These are phyloP conservation scores for Linepithema humile DNA, from an alignment of 1,140 invertebrate species.

Conservation along the genomic window DNA sequence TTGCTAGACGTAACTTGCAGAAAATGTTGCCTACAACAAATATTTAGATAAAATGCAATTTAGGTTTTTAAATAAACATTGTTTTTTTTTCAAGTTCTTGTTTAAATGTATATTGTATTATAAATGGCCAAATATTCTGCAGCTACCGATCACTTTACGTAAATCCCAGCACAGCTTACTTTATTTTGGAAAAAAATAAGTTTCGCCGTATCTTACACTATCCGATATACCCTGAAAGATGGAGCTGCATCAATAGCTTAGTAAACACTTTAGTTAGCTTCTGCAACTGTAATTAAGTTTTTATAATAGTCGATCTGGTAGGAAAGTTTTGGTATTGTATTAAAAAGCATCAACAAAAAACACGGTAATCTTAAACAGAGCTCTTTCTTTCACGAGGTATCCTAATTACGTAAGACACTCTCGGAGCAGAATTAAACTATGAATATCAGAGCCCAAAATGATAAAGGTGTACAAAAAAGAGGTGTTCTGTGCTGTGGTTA, in stretches of 20 bases:
- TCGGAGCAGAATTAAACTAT: conserved; percentile 51
- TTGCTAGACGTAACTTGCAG: conserved; percentile 8
- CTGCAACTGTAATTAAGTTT: neutral
- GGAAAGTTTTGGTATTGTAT: neutral
- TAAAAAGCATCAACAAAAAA: conserved; percentile 39
- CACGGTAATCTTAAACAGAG: conserved; percentile 24
- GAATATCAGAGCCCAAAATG: conserved; percentile 65
- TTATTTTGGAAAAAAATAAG: conserved; percentile 42
- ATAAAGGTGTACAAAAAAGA: conserved; percentile 67
- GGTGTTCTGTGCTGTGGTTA: conserved; percentile 71
- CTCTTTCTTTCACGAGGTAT: conserved; percentile 48
- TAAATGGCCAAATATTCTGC: conserved; percentile 45
- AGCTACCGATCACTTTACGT: conserved; percentile 49
- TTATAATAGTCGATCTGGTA: neutral
- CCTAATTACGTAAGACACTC: conserved; percentile 24
- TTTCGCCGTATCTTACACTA: conserved; percentile 29
- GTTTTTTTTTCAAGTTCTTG: conserved; percentile 38
- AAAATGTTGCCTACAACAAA: conserved; percentile 19
- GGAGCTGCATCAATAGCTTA: conserved; percentile 3
- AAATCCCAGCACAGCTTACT: conserved; percentile 53
- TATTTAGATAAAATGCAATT: conserved; percentile 51
- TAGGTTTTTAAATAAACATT: conserved; percentile 52
- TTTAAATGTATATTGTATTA: conserved; percentile 44
- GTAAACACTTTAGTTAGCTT: conserved; percentile 12
- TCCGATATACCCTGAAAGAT: conserved; percentile 35